Evolutionary conservation across 2,113 vertebrate species (phyloP).

Genomic region (Pedionomus torquatus): DNA sequence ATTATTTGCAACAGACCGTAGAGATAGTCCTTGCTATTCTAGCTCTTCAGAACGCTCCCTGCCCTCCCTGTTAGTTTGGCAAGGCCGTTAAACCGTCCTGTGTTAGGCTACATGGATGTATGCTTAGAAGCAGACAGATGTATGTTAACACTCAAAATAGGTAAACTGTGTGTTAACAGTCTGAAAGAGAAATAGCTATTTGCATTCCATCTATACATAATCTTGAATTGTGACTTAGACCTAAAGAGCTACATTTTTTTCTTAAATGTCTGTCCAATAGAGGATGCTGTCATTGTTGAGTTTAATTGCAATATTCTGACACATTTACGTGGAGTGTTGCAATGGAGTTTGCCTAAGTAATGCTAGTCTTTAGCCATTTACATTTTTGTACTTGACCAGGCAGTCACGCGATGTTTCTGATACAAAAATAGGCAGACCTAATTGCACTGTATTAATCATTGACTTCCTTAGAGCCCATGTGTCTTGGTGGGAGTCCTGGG

Average conservation of each 20-base stretch:
- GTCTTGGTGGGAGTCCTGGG: background rate
- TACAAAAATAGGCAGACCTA: background rate
- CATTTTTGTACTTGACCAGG: background rate
- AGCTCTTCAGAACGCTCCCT: background rate
- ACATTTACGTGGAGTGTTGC: accelerated
- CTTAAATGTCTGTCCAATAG: background rate
- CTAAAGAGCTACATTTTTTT: background rate
- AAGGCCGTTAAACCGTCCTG: background rate
- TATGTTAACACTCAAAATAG: background rate
- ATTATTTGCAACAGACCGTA: background rate
- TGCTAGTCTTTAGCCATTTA: background rate
- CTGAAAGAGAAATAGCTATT: background rate
- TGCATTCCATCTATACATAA: background rate
- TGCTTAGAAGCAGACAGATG: background rate
- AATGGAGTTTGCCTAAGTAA: background rate
- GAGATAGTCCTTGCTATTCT: background rate
- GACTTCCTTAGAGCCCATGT: background rate
- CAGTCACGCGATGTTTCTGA: background rate
- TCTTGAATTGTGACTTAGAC: background rate
- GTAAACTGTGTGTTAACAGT: background rate
- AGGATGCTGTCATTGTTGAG: background rate
- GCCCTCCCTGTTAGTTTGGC: background rate
- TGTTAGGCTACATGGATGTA: background rate
- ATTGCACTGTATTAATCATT: conserved; percentile 13
- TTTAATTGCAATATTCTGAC: background rate